Percentiles rank a stretch among this genome's conserved stretches.
Evolutionary conservation across 2,113 vertebrate genomes (phyloP).

Genomic region (Falcunculus frontatus): DNA sequence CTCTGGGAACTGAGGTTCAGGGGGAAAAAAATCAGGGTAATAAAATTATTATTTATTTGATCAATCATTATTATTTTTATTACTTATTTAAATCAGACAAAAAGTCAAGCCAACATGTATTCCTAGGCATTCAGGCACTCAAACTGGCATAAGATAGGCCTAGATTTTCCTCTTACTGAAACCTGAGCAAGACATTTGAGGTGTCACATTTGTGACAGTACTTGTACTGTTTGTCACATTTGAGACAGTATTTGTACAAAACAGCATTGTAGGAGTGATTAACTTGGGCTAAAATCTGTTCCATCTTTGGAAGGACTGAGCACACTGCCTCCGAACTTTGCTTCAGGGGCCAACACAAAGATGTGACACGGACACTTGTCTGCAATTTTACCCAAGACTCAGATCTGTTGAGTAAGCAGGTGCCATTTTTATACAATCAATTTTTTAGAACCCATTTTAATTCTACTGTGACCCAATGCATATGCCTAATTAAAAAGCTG

Average conservation of each 20-base stretch:
- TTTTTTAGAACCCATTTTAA: slow-evolving; percentile 8
- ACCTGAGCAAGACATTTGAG: background rate
- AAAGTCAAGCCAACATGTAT: background rate
- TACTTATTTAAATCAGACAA: background rate
- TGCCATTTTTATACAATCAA: background rate
- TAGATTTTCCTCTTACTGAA: background rate
- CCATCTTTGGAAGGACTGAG: background rate
- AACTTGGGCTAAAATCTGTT: background rate
- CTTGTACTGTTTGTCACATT: background rate
- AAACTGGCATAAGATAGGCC: background rate
- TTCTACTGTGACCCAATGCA: slow-evolving; percentile 43
- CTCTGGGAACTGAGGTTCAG: background rate
- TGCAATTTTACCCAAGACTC: background rate
- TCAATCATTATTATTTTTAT: background rate
- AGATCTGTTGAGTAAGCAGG: slow-evolving; percentile 17
- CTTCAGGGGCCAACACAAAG: background rate
- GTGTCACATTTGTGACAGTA: background rate
- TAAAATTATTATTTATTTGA: background rate
- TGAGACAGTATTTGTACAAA: background rate
- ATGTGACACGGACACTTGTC: background rate
- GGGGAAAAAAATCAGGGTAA: background rate
- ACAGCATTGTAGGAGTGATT: background rate
- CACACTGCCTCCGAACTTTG: background rate
- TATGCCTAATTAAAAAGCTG: slow-evolving; percentile 65
- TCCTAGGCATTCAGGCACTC: background rate